These are phyloP conservation scores for Anoplopoma fimbria DNA, from an alignment of 2,113 vertebrate species.

Conservation along the genomic window DNA sequence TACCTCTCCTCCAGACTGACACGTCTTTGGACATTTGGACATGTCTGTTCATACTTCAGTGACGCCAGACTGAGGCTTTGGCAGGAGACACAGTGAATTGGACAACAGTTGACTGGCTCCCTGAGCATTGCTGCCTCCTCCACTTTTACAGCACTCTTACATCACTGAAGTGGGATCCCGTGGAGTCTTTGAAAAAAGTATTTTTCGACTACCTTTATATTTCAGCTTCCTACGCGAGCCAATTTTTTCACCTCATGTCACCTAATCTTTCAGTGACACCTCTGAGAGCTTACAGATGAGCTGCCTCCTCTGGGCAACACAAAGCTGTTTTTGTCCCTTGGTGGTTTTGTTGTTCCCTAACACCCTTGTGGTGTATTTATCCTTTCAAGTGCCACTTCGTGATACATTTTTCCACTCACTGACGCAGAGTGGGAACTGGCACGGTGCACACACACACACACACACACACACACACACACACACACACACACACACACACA, in stretches of 20 bases:
- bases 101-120: constrained; percentile 30
- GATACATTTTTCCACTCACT: constrained; percentile 27
- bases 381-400: constrained; percentile 23
- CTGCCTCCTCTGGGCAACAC: constrained; percentile 20
- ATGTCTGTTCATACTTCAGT: constrained; percentile 6
- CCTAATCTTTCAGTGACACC: constrained; percentile 12
- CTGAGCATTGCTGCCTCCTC: constrained; percentile 24
- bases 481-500: background rate
- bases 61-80: background rate
- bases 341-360: constrained; percentile 16
- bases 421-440: constrained; percentile 22
- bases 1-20: background rate
- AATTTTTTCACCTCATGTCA: background rate
- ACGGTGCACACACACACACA: background rate
- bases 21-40: background rate
- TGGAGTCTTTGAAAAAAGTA: constrained; percentile 10
- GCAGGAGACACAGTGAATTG: constrained; percentile 20
- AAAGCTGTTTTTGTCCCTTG: constrained; percentile 16
- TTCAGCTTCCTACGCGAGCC: background rate
- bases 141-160: constrained; percentile 14
- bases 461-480: constrained; percentile 5
- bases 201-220: constrained; percentile 15
- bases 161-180: constrained; percentile 13
- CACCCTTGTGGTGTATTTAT: constrained; percentile 27
- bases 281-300: constrained; percentile 19